Conservation (phyloP, 2,797 vertebrate species). For the Darevskia nairensis region DNA sequence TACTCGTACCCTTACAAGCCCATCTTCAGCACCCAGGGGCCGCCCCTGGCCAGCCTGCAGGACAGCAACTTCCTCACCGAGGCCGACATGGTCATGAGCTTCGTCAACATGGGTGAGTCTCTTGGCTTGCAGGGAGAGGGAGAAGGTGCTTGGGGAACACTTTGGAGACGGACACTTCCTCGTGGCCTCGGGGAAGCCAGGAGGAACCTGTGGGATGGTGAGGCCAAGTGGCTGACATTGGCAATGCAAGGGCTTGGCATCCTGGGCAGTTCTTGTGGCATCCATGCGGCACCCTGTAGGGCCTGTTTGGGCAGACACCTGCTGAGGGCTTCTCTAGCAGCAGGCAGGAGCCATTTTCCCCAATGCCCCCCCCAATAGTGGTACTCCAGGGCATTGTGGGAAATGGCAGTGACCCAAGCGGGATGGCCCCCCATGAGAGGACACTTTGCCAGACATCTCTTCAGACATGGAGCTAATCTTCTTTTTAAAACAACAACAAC, state of each 20-base stretch:
- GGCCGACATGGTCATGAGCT: constrained; percentile 99
- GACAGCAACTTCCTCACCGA: constrained; percentile 98
- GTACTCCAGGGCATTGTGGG: too few species aligned
- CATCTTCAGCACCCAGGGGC: constrained; percentile 95
- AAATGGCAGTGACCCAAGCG: neutral
- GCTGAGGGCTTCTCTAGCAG: too few species aligned
- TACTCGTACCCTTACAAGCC: constrained; percentile 97
- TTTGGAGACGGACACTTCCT: neutral
- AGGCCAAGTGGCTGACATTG: neutral
- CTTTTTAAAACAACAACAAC: neutral
- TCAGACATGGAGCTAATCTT: neutral
- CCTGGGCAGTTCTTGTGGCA: too few species aligned
- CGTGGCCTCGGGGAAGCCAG: neutral
- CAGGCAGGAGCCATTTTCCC: neutral
- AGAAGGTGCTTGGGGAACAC: neutral
- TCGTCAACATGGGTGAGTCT: constrained; percentile 95
- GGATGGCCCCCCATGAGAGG: neutral
- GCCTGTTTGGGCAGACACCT: neutral
- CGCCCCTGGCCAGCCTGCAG: constrained; percentile 95
- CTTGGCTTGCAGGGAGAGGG: neutral
- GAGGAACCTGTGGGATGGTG: neutral
- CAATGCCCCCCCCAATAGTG: rapidly evolving
- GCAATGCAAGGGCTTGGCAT: neutral
- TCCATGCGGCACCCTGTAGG: neutral
- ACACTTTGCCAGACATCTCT: too few species aligned